Evolutionary conservation across 2,888 invertebrate genomes (phyloP), one percentile per base, ranked within the genome.

Genomic region (Drosophila ustulata): DNA sequence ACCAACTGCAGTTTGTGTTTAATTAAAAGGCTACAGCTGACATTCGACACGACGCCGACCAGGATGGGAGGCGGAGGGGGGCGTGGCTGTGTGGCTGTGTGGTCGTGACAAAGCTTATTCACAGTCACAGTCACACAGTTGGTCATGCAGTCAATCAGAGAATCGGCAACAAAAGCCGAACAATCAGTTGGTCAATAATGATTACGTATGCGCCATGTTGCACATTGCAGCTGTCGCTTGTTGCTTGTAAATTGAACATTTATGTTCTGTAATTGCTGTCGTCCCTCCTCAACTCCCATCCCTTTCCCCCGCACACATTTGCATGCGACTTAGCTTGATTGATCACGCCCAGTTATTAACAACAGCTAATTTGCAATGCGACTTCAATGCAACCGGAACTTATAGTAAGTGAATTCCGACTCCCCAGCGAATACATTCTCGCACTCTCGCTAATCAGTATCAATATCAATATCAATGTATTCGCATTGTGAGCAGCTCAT

Each of bases 1-100:
- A 30, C 6, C 6, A 34, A 34, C 34, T 34, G 34, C 34, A 34
- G 34, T 11, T 55, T 65, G 39, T 55, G 58, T 82, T 83, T 80
- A 83, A 78, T 83, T 78, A 84, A 80, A 83, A 71, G 63, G 56
- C 34, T 11, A 28, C 51, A 39, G 66, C 50, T 49, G 66, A 51
- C 74, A 53, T 32, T 37, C 28, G 46, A 34, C 8, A 8, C 23
- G 23, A 9, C 1, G 30, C 18, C 1, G 13, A 25, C 23, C 18
- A 18, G 18, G 18, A 18, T 18, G 18, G 37, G 37, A 4, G 11
- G 37, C 3, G n/a, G n/a, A n/a, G 13, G 39, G n/a, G 30, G 30
- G 30, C 34, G 34, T 34, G 34, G 34, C 8, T 9, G 37, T 39
- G 39, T 39, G 34, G 34, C 11, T 9, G 37, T 39, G 39, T 39